Conservation (phyloP, 2,888 invertebrate genomes). For the Strigamia maritima region DNA sequence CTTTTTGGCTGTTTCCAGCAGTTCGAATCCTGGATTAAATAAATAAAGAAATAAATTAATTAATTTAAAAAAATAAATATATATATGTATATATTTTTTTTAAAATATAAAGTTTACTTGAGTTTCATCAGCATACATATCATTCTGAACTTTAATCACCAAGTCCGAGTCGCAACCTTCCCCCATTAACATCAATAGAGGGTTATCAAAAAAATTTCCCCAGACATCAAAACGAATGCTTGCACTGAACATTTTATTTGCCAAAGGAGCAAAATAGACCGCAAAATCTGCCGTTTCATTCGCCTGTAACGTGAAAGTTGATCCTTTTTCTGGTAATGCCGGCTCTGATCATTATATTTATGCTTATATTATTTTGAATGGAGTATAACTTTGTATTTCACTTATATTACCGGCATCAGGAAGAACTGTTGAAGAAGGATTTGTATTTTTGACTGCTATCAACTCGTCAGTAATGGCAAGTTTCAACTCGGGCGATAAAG, state of each 20-base stretch:
- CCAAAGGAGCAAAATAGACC: background rate
- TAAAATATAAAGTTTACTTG: background rate
- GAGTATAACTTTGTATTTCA: background rate
- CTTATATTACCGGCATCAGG: background rate
- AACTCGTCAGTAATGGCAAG: background rate
- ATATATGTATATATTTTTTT: no score
- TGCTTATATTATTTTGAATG: no score
- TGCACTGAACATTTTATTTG: background rate
- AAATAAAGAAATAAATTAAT: background rate
- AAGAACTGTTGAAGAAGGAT: background rate
- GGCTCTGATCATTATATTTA: no score
- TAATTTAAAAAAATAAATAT: background rate
- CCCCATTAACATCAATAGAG: background rate
- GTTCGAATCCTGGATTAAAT: background rate
- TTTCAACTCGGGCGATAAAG: background rate
- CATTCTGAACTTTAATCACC: background rate
- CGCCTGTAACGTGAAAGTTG: background rate
- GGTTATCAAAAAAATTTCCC: background rate
- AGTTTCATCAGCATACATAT: background rate
- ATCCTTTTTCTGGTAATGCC: background rate
- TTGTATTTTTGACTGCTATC: background rate
- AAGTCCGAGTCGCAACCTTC: background rate
- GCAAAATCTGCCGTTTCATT: background rate
- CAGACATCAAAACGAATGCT: background rate
- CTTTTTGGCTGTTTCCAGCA: background rate